A percentile compares a stretch with the other conserved stretches of the same genome.
These are phyloP conservation scores for Crenichthys baileyi DNA, from an alignment of 2,797 vertebrate species.

Conservation along the genomic window DNA sequence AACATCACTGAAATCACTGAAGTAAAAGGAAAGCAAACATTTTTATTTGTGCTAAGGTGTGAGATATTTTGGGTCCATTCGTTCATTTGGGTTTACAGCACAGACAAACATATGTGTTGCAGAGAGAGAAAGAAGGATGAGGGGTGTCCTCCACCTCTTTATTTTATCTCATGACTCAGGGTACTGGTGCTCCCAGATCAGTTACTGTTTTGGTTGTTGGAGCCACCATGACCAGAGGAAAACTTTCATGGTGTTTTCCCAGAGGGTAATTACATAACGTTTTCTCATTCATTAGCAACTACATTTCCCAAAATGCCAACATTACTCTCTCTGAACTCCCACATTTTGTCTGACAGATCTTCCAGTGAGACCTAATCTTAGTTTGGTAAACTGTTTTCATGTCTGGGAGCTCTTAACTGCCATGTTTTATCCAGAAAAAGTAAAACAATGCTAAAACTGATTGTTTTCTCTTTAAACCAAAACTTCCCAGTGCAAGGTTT, in stretches of 20 bases:
- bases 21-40: not conserved
- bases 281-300: not conserved
- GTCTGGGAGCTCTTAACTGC: not conserved
- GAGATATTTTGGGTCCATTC: not conserved
- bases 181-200: not conserved
- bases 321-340: not conserved
- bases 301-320: not conserved
- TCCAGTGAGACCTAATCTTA: not conserved
- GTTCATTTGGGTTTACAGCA: not conserved
- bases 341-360: not conserved
- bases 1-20: not conserved
- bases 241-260: not conserved
- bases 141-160: not conserved
- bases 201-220: conserved; percentile 13
- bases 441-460: not conserved
- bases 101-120: not conserved
- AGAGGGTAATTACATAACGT: not conserved
- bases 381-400: not conserved
- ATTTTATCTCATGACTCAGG: conserved; percentile 33
- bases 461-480: conserved; percentile 18
- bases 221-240: conserved; percentile 10
- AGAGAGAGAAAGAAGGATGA: not conserved
- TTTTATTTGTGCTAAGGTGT: not conserved
- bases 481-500: conserved; percentile 13
- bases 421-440: not conserved